A percentile compares a stretch with the other conserved stretches of the same genome.
Conservation (phyloP, 2,797 vertebrate species). For the Acanthiza pusilla region DNA sequence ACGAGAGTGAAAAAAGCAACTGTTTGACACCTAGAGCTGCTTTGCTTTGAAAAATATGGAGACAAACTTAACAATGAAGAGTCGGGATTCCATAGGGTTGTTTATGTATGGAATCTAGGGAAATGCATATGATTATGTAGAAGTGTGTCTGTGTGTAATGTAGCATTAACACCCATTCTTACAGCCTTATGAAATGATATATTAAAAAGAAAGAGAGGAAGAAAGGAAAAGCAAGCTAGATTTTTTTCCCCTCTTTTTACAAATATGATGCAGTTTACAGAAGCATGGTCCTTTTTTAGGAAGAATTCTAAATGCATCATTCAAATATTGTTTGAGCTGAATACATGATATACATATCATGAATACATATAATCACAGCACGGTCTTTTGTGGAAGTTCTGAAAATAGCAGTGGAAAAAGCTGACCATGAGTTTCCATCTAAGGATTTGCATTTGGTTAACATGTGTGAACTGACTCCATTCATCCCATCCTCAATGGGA, state of each 20-base stretch:
- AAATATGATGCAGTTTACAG: constrained; percentile 75
- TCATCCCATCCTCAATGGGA: constrained; percentile 37
- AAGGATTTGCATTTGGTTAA: constrained; percentile 60
- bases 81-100: constrained; percentile 38
- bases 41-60: constrained; percentile 50
- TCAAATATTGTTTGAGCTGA: constrained; percentile 78
- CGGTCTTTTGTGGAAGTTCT: constrained; percentile 72
- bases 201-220: constrained; percentile 24
- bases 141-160: constrained; percentile 61
- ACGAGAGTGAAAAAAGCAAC: neutral
- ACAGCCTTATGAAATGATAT: constrained; percentile 55
- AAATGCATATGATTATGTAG: constrained; percentile 58
- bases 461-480: constrained; percentile 34
- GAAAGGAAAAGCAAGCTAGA: constrained; percentile 68
- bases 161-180: constrained; percentile 63
- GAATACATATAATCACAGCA: constrained; percentile 75
- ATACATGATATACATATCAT: constrained; percentile 76
- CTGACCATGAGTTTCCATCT: constrained; percentile 62
- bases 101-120: constrained; percentile 55
- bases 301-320: constrained; percentile 77
- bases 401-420: constrained; percentile 74
- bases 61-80: constrained; percentile 48
- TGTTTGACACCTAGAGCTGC: neutral
- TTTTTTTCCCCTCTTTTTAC: constrained; percentile 36
- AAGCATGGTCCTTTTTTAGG: constrained; percentile 74